Conservation (phyloP, 2,113 vertebrate genomes). For the Mustelus asterias region DNA sequence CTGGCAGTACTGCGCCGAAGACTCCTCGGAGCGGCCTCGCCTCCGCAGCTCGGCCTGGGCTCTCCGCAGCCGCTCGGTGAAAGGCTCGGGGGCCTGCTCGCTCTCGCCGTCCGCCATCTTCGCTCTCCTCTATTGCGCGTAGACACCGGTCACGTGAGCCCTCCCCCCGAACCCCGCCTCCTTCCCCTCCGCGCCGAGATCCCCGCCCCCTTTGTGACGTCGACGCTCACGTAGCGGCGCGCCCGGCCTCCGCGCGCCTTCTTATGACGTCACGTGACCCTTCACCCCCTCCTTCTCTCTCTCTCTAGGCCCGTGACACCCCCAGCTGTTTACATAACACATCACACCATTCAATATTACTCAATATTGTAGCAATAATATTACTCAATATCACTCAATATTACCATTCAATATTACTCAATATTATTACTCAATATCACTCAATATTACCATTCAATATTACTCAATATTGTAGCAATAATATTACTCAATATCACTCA, state of each 20-base stretch:
- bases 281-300: too few species aligned
- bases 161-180: not conserved
- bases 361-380: too few species aligned
- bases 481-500: too few species aligned
- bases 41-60: not conserved
- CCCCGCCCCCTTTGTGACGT: not conserved
- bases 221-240: not conserved
- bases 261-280: not conserved
- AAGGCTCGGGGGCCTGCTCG: slow-evolving; percentile 17
- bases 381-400: too few species aligned
- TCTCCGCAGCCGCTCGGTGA: slow-evolving; percentile 14
- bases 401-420: too few species aligned
- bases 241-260: not conserved
- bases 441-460: too few species aligned
- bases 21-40: not conserved
- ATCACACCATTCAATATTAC: not conserved
- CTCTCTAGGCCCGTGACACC: not conserved
- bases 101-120: slow-evolving; percentile 35
- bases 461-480: too few species aligned
- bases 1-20: slow-evolving; percentile 24
- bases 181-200: not conserved
- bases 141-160: slow-evolving; percentile 6
- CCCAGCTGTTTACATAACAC: not conserved
- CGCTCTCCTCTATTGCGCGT: slow-evolving; percentile 31
- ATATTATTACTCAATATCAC: too few species aligned